Base-by-base conservation (phyloP, 2,113 vertebrate genomes). In the Daphoenositta chrysoptera region DNA sequence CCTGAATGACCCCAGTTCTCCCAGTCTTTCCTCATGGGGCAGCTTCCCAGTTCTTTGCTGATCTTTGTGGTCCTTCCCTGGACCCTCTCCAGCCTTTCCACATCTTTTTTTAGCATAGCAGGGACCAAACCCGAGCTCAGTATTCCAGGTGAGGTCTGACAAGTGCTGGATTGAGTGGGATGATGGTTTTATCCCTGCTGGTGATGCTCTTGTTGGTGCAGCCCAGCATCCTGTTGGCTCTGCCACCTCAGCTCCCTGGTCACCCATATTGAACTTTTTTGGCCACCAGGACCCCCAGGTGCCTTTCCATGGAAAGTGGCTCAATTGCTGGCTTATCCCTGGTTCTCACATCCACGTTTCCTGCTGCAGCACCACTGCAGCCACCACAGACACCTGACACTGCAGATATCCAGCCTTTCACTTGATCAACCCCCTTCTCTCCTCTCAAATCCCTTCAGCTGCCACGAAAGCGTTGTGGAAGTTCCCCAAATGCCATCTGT, bases 301-400 rank as follows among this genome's bases (percentile, higher is more conserved):
- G 10, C 39, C 26, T 68, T 68, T 26, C 24, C 28, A 7, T 30
- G 61, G 53, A 8, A 66, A 51, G 7, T 16, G 63, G 14, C 28
- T 64, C 50, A 30, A 0, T 37, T 37, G 3, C 15, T 45, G 48
- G 4, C 21, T 80, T 37, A 7, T 27, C 37, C 44, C 24, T 66
- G 21, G 4, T 48, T 82, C 28, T 88, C 65, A 15, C 27, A 11
- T 2, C 1, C 2, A 1, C 17, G 15, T 64, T 80, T 56, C 6
- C 5, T 42, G 39, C 65, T 66, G 50, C 1, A 1, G 19, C 65
- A 15, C 27, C 40, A 3, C 47, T 73, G 35, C 33, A 85, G 70
- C 45, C 17, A n/a, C 28, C 7, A 3, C 4, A 1, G 1, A 2
- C 0, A 28, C 54, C 51, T 24, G 54, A 24, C 54, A 12, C 15